Evolutionary conservation across 2,888 invertebrate genomes (phyloP).

Genomic region (Himalopsyche anomala): DNA sequence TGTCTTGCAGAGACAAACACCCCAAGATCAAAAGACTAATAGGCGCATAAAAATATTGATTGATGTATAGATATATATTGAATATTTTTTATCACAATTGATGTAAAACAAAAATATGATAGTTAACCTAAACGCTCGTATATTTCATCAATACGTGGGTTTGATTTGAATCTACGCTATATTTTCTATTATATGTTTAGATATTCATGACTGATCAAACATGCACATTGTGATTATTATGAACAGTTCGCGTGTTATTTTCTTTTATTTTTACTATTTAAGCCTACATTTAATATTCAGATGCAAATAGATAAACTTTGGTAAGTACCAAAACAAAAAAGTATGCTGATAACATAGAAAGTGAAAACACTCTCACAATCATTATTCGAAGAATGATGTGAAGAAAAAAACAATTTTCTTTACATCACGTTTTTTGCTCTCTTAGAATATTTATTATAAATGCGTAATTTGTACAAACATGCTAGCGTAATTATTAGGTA

Average conservation of each 20-base stretch:
- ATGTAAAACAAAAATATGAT: neutral
- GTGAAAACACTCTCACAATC: slow-evolving; percentile 28
- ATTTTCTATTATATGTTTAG: neutral
- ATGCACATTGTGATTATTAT: slow-evolving; percentile 16
- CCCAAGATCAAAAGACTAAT: too few relatives aligned
- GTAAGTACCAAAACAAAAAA: slow-evolving; percentile 6
- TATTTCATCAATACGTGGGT: neutral
- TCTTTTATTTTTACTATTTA: slow-evolving; percentile 1
- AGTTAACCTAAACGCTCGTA: neutral
- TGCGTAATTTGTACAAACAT: neutral
- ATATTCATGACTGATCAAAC: slow-evolving; percentile 36
- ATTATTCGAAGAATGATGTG: neutral
- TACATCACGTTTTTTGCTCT: neutral
- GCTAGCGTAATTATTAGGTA: neutral
- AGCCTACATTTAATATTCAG: neutral
- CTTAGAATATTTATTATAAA: neutral
- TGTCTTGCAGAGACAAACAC: too few relatives aligned
- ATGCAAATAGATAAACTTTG: neutral
- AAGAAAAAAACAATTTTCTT: neutral
- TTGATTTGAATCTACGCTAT: neutral
- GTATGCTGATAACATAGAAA: neutral
- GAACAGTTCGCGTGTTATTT: slow-evolving; percentile 22
- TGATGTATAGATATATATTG: too few relatives aligned
- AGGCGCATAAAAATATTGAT: too few relatives aligned
- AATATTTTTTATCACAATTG: neutral